These are phyloP conservation scores for Callithrix jacchus DNA, from an alignment of 2,113 vertebrate species.

Conservation along the genomic window DNA sequence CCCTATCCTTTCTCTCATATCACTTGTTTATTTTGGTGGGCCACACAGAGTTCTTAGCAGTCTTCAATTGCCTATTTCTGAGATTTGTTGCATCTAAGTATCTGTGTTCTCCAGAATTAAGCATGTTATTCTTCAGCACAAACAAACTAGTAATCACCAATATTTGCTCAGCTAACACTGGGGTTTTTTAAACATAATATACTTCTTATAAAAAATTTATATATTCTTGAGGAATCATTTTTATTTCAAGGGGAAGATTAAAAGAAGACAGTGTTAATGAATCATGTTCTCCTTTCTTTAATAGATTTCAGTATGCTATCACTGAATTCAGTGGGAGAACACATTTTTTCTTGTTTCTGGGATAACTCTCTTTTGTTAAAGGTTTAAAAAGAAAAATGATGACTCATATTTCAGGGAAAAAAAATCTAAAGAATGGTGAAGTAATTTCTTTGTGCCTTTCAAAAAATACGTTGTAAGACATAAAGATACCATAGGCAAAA, in stretches of 20 bases:
- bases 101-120: neutral
- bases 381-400: neutral
- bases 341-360: neutral
- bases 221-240: neutral
- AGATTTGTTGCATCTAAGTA: neutral
- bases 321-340: neutral
- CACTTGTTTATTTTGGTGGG: neutral
- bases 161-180: neutral
- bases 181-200: neutral
- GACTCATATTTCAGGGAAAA: neutral
- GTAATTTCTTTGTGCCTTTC: neutral
- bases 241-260: neutral
- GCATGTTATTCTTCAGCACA: neutral
- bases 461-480: neutral
- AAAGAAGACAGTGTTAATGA: neutral
- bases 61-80: neutral
- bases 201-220: neutral
- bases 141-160: neutral
- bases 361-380: neutral
- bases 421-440: neutral
- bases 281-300: neutral
- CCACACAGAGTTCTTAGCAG: neutral
- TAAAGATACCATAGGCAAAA: neutral
- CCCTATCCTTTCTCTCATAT: constrained; percentile 4
- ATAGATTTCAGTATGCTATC: neutral